Percentiles rank a stretch among this genome's conserved stretches.
Evolutionary conservation across 2,888 invertebrate genomes (phyloP).

Genomic region (Pammene aurita): DNA sequence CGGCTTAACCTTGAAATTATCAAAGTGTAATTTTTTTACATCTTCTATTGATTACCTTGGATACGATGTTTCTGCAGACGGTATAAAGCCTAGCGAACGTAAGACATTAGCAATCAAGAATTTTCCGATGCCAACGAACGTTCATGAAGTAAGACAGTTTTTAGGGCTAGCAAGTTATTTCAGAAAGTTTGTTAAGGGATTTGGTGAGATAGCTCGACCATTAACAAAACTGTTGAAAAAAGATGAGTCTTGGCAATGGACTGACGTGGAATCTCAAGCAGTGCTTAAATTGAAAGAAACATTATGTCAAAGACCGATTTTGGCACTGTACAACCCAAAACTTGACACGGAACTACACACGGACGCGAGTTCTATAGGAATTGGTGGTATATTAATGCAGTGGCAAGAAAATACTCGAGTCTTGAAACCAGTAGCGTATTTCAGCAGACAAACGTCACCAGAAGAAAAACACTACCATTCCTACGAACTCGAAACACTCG

Average conservation of each 20-base stretch:
- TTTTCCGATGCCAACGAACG: not conserved
- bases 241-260: not conserved
- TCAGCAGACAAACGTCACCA: not conserved
- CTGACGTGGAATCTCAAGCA: not conserved
- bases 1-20: not conserved
- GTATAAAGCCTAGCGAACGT: conserved; percentile 1
- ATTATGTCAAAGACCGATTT: not conserved
- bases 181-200: conserved; percentile 46
- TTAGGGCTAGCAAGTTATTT: not conserved
- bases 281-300: not conserved
- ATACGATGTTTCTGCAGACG: not conserved
- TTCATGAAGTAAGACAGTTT: not conserved
- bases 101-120: not conserved
- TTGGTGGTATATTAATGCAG: conserved; percentile 2
- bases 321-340: conserved; percentile 16
- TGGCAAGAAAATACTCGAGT: not conserved
- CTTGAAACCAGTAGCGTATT: no score
- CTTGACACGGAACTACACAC: not conserved
- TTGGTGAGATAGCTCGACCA: conserved; percentile 43
- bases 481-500: not conserved
- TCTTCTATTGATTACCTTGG: not conserved
- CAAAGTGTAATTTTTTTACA: not conserved
- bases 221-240: conserved; percentile 40
- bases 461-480: conserved; percentile 2
- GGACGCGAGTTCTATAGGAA: conserved; percentile 1